Evolutionary conservation across 2,888 invertebrate species (phyloP).

Genomic region (Crepidodera aurea): DNA sequence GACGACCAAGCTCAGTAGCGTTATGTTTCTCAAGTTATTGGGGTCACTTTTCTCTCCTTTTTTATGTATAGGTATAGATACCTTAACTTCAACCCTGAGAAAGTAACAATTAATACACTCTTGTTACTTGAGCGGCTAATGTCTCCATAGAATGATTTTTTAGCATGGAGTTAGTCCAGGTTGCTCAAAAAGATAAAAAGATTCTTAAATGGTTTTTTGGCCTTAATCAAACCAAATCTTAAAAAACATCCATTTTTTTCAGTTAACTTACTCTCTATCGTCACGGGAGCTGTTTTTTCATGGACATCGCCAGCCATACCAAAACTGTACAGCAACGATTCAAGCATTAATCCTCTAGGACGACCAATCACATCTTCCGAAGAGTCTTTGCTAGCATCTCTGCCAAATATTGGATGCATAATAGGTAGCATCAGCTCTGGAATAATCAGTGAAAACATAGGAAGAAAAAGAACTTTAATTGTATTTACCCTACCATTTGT

Average conservation of each 20-base stretch:
- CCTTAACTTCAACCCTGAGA: no score
- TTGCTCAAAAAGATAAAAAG: no score
- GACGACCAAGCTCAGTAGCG: no score
- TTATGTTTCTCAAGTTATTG: no score
- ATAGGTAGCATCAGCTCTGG: constrained; percentile 75
- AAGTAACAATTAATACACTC: no score
- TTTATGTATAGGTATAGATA: no score
- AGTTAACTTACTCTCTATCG: constrained; percentile 23
- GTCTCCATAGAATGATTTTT: no score
- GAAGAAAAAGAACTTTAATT: constrained; percentile 73
- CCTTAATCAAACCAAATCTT: no score
- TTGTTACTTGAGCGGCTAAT: no score
- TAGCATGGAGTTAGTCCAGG: no score
- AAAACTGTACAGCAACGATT: constrained; percentile 16
- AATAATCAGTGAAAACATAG: constrained; percentile 69
- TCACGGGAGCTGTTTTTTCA: constrained; percentile 13
- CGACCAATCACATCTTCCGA: constrained; percentile 53
- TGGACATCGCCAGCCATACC: constrained; percentile 29
- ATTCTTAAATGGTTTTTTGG: no score
- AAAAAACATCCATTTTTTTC: not conserved
- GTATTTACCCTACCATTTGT: constrained; percentile 64
- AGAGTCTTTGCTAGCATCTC: constrained; percentile 64
- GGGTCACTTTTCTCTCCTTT: no score
- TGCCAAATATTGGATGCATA: constrained; percentile 62
- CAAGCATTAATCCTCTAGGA: constrained; percentile 20